A percentile compares a stretch with the other conserved stretches of the same genome.
These are phyloP conservation scores for Microctonus aethiopoides DNA, from an alignment of 2,888 invertebrate species.

Conservation along the genomic window DNA sequence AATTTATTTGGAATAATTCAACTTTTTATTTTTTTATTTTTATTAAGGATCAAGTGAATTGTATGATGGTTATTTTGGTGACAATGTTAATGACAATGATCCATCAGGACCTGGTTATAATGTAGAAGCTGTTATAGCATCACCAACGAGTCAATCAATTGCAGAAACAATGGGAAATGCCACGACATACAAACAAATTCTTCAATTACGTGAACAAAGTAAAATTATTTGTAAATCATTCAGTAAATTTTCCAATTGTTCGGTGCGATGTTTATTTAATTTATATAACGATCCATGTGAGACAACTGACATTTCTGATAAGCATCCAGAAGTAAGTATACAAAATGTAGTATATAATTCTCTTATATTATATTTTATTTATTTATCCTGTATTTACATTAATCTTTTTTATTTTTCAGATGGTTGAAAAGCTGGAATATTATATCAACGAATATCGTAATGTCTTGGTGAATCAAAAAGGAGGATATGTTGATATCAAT, in stretches of 20 bases:
- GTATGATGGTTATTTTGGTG: constrained; percentile 50
- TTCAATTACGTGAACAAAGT: constrained; percentile 40
- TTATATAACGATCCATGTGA: constrained; percentile 58
- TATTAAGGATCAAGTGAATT: constrained; percentile 40
- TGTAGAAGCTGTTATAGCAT: constrained; percentile 42
- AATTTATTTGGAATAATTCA: background rate
- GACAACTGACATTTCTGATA: constrained; percentile 51
- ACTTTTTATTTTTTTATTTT: background rate
- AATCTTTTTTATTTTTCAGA: constrained; percentile 41
- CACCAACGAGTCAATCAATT: constrained; percentile 49
- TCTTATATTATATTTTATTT: background rate
- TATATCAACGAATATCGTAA: constrained; percentile 46
- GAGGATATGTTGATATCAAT: constrained; percentile 43
- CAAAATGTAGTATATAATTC: no score
- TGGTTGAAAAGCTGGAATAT: constrained; percentile 42
- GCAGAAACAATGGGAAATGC: constrained; percentile 19
- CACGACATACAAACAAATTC: constrained; percentile 25
- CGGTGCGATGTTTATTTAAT: constrained; percentile 54
- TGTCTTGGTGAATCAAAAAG: constrained; percentile 45
- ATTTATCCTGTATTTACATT: background rate
- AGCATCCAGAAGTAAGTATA: constrained; percentile 50
- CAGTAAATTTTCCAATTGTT: constrained; percentile 43
- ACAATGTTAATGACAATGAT: constrained; percentile 42
- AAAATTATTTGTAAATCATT: constrained; percentile 46
- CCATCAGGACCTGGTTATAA: constrained; percentile 49